These are phyloP conservation scores for Caenorhabditis doughertyi DNA, from an alignment of 2,888 invertebrate species.

Conservation along the genomic window DNA sequence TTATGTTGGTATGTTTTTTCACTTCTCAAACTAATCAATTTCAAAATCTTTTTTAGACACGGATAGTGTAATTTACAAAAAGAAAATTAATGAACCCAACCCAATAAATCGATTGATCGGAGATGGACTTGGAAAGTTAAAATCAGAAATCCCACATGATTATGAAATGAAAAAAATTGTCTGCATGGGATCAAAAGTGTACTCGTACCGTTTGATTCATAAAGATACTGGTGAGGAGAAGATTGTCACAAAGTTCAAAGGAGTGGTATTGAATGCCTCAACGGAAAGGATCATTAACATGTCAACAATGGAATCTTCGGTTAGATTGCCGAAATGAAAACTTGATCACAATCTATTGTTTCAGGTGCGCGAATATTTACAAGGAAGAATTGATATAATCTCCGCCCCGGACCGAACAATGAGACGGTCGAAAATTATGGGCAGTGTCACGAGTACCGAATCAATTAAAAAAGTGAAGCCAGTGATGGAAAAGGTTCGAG, in stretches of 20 bases:
- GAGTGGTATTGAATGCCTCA: not conserved
- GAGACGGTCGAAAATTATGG: not conserved
- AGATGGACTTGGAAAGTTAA: conserved; percentile 8
- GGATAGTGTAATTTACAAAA: conserved; percentile 7
- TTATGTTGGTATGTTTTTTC: not conserved
- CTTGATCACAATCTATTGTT: not conserved
- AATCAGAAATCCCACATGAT: not conserved
- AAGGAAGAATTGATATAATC: not conserved
- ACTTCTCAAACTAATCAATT: not conserved
- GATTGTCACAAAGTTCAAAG: conserved; percentile 15
- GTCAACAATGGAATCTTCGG: not conserved
- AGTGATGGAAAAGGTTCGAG: not conserved
- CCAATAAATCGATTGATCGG: not conserved
- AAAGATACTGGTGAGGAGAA: not conserved
- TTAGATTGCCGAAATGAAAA: not conserved
- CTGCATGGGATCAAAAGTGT: conserved; percentile 1
- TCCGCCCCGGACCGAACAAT: not conserved
- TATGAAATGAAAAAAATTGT: conserved; percentile 12
- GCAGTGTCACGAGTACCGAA: not conserved
- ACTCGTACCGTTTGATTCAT: not conserved
- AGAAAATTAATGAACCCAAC: not conserved
- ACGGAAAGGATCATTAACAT: not conserved
- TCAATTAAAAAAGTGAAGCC: not conserved
- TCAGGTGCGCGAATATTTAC: not conserved
- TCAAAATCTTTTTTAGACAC: not conserved